Conservation (phyloP, 2,797 vertebrate species). For the Glyptemys insculpta region DNA sequence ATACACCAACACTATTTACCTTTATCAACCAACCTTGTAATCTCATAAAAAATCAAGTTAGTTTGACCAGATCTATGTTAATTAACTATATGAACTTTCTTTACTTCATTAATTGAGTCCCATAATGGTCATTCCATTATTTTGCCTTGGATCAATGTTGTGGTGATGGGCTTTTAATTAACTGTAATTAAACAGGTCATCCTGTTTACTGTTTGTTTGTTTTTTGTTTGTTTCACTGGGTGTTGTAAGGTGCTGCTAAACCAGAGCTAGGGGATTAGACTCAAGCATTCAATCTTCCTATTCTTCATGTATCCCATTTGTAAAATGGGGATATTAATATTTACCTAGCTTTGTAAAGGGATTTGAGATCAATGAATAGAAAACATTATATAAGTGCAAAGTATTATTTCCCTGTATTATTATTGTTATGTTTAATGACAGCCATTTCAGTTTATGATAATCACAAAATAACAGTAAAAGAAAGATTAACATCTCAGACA, state of each 20-base stretch:
- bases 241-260: neutral
- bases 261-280: neutral
- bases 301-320: conserved; percentile 29
- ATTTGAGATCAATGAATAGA: neutral
- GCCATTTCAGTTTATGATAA: neutral
- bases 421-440: conserved; percentile 37
- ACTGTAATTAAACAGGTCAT: neutral
- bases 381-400: conserved; percentile 23
- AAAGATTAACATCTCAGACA: conserved; percentile 22
- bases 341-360: conserved; percentile 5
- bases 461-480: neutral
- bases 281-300: neutral
- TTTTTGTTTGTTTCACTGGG: neutral
- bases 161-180: neutral
- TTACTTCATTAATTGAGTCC: neutral
- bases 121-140: neutral
- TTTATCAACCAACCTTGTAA: conserved; percentile 1
- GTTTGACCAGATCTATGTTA: neutral
- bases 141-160: neutral
- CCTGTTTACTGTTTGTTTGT: neutral
- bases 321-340: neutral
- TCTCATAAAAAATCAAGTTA: neutral
- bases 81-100: neutral
- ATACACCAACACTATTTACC: neutral
- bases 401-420: conserved; percentile 37